Evolutionary conservation across 2,797 vertebrate species (phyloP).

Genomic region (Macropodus opercularis): DNA sequence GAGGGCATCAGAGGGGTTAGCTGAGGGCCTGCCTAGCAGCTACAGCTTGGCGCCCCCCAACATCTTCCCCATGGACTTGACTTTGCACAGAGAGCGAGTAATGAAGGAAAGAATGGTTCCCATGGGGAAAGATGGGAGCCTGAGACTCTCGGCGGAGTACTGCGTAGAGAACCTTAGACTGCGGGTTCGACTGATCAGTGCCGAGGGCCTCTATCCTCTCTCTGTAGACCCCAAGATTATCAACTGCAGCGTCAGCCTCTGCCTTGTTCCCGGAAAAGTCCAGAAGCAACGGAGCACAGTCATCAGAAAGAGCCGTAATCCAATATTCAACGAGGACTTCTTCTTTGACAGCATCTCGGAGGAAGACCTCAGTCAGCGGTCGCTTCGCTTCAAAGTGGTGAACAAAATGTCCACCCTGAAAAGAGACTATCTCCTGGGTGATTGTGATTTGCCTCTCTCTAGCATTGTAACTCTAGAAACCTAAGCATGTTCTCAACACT

Average conservation of each 20-base stretch:
- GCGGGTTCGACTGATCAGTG: slow-evolving; percentile 88
- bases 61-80: slow-evolving; percentile 82
- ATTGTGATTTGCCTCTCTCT: slow-evolving; percentile 79
- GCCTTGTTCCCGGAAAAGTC: slow-evolving; percentile 83
- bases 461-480: slow-evolving; percentile 71
- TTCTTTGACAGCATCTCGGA: slow-evolving; percentile 87
- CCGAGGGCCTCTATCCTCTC: slow-evolving; percentile 82
- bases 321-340: slow-evolving; percentile 92
- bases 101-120: slow-evolving; percentile 80
- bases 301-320: slow-evolving; percentile 88
- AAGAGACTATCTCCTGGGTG: slow-evolving; percentile 82
- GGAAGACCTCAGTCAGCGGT: slow-evolving; percentile 80
- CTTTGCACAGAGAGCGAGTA: slow-evolving; percentile 77
- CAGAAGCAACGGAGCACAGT: slow-evolving; percentile 89
- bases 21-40: slow-evolving; percentile 61
- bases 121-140: slow-evolving; percentile 79
- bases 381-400: slow-evolving; percentile 86
- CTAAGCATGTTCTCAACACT: slow-evolving; percentile 31
- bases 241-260: slow-evolving; percentile 88
- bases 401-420: slow-evolving; percentile 89
- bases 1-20: slow-evolving; percentile 82
- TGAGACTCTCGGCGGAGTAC: slow-evolving; percentile 88
- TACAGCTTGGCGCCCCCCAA: slow-evolving; percentile 79
- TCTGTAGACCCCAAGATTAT: slow-evolving; percentile 83
- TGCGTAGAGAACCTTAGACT: slow-evolving; percentile 84